Conservation (phyloP, 2,113 vertebrate species). For the Scalopus aquaticus region DNA sequence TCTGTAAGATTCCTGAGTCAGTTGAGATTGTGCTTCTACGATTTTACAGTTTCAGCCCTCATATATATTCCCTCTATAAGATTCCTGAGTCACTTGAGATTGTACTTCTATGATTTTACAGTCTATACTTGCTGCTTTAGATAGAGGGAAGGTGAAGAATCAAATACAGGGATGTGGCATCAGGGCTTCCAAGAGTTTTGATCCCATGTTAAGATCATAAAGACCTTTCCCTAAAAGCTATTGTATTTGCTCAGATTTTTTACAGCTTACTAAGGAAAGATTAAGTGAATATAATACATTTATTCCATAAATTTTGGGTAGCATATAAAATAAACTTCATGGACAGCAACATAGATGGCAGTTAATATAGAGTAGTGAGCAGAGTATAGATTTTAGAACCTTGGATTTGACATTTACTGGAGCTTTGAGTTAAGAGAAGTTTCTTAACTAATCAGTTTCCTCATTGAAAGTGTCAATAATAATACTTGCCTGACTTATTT, state of each 20-base stretch:
- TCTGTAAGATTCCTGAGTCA: neutral
- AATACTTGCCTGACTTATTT: neutral
- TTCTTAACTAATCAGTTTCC: constrained; percentile 24
- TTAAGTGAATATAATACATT: neutral
- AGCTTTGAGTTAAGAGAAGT: neutral
- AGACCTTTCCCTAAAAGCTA: neutral
- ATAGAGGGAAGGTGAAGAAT: neutral
- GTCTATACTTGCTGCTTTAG: neutral
- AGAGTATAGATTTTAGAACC: neutral
- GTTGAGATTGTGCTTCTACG: neutral
- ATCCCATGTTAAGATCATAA: neutral
- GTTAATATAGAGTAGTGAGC: neutral
- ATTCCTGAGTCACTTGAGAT: neutral
- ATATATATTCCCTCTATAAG: neutral
- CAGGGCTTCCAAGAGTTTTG: neutral
- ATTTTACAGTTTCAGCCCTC: neutral
- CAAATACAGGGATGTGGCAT: neutral
- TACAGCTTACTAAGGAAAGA: neutral
- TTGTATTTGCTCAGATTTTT: neutral
- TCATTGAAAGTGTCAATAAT: neutral
- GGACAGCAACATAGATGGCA: neutral
- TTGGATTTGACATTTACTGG: neutral
- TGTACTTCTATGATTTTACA: neutral
- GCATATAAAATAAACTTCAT: neutral
- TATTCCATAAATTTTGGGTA: neutral